Evolutionary conservation across 2,113 vertebrate species (phyloP), one percentile per base, ranked within the genome.

Genomic region (Formicarius rufipectus): DNA sequence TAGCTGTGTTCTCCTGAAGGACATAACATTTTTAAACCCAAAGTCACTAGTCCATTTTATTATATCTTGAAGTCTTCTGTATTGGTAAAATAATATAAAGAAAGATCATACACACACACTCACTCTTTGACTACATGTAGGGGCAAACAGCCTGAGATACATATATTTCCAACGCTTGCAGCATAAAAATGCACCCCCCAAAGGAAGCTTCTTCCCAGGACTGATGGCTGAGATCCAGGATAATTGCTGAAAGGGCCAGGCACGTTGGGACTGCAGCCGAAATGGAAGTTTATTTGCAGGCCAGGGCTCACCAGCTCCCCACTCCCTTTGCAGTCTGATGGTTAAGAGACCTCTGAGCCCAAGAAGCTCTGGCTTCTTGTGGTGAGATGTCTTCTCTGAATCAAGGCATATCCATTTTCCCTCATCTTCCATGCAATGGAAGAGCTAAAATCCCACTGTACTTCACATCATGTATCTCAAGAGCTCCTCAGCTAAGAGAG

Each of bases 161-260:
- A 8, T 64, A 24, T 39, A 45, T 33, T 56, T 82, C 37, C 83
- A 86, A 62, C 63, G 69, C 68, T 89, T 83, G 80, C 73, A 92
- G 81, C 78, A 69, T 62, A 77, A 92, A 97, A 90, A 59, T 69
- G 76, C 58, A 83, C 80, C 68, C 69, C 47, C 71, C 75, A 94
- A 89, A 95, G 88, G 94, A 97, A 90, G 67, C 93, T 88, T 93
- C 87, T 97, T 96, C 93, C 92, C 94, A 96, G 92, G 95, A 71
- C 90, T 88, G 67, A 66, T 96, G 96, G 93, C 90, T 19, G 8
- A 78, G 60, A 82, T 95, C 96, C 95, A 95, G 89, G 71, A 85
- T 93, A 90, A 92, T 77, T 94, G 78, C 71, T 78, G 87, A 94
- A 95, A 95, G 60, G 49, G 60, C 62, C 2, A n/a, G 85, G 89